A percentile compares a stretch with the other conserved stretches of the same genome.
These are phyloP conservation scores for Euura lappo DNA, from an alignment of 1,140 invertebrate species.

Conservation along the genomic window DNA sequence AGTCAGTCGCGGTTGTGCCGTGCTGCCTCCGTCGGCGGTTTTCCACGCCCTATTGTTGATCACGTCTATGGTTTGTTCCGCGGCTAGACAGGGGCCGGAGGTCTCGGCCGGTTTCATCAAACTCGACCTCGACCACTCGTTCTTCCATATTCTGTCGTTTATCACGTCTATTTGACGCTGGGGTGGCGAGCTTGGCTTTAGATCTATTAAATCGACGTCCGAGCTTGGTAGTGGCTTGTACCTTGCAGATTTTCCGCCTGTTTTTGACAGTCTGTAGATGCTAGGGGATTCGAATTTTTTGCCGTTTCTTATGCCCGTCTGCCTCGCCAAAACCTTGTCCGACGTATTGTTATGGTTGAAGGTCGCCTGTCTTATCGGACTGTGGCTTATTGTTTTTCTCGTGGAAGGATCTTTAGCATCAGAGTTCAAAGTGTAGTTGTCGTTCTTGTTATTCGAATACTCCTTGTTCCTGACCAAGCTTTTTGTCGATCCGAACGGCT, in stretches of 20 bases:
- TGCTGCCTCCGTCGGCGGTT: slow-evolving; percentile 17
- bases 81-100: slow-evolving; percentile 16
- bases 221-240: background rate
- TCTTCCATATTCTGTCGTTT: slow-evolving; percentile 55
- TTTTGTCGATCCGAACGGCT: slow-evolving; percentile 20
- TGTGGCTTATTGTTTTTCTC: background rate
- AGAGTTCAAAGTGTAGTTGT: background rate
- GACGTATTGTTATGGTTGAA: background rate
- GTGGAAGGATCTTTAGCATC: background rate
- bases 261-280: background rate
- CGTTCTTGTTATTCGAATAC: background rate
- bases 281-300: background rate
- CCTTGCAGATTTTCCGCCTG: background rate
- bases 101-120: background rate
- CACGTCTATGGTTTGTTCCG: slow-evolving; percentile 38
- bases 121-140: slow-evolving; percentile 44
- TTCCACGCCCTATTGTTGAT: slow-evolving; percentile 56
- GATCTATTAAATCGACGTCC: background rate
- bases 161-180: slow-evolving; percentile 46
- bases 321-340: background rate
- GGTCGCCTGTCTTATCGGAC: background rate
- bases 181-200: background rate
- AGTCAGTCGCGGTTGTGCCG: slow-evolving; percentile 38
- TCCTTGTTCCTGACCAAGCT: background rate
- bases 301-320: background rate